Base-by-base conservation (phyloP, 2,797 vertebrate genomes). In the Simalia tracyae region DNA sequence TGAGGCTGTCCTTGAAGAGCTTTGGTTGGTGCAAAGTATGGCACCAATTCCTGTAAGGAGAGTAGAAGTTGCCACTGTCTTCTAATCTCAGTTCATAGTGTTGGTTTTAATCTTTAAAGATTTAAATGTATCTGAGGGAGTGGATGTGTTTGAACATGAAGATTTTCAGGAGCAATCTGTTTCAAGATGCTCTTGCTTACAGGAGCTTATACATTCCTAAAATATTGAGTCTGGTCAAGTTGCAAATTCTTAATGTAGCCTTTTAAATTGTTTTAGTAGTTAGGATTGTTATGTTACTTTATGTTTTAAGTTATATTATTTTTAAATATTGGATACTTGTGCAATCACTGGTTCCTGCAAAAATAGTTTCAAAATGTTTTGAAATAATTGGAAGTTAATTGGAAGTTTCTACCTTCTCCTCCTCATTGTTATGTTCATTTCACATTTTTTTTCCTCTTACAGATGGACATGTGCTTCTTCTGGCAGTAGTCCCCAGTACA, bases 401-500 rank as follows among this genome's bases (percentile, higher is more conserved):
- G 26, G 31, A 42, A 28, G 28, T 66, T 50, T 54, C 50, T 1
- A 28, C 8, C 12, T 57, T 4, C 24, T 87, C 36, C 28, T 88
- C 50, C 5, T 54, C 22, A 10, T 56, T 86, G 22, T 22, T 46
- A 9, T 81, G 42, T 11, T 85, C 42, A 87, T 81, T 22, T 90
- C 46, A 87, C 17, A n/a, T 12, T 81, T 90, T 59, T 90, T 94
- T 46, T 14, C 31, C 14, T 95, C 0, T 68, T 96, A 81, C 66
- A 99, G 99, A 92, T 99, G 99, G 99, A 99, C 98, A 0, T 99
- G 99, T 95, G 98, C 98, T 0, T 99, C 98, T 19, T 98, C 98
- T 36, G 98, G 98, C 97, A 99, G 99, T 97, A 99, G 99, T 96
- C 99, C 99, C 0, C 99, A 99, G 89, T 99, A 99, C 97, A 99